Percentiles rank a stretch among this genome's conserved stretches.
These are phyloP conservation scores for Misgurnus anguillicaudatus DNA, from an alignment of 2,113 vertebrate species.

Conservation along the genomic window DNA sequence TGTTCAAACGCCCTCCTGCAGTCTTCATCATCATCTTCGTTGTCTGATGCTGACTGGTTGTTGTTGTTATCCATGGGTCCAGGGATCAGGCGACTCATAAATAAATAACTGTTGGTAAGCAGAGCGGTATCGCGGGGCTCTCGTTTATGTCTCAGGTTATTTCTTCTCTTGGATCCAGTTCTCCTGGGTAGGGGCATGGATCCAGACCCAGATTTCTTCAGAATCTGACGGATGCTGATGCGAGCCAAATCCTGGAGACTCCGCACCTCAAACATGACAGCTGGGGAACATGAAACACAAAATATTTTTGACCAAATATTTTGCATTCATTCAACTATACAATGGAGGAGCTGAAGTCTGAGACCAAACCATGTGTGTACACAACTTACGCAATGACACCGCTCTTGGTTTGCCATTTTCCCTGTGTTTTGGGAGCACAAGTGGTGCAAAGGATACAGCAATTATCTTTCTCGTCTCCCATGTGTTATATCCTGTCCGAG, in stretches of 20 bases:
- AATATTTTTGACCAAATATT: neutral
- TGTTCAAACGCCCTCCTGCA: slow-evolving; percentile 41
- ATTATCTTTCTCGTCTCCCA: slow-evolving; percentile 91
- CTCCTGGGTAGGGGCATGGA: slow-evolving; percentile 54
- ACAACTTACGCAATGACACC: slow-evolving; percentile 83
- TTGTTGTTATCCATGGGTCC: slow-evolving; percentile 79
- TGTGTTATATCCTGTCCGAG: slow-evolving; percentile 80
- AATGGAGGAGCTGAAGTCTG: neutral
- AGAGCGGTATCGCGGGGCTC: slow-evolving; percentile 80
- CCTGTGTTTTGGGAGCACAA: slow-evolving; percentile 79
- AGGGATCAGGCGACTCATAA: slow-evolving; percentile 81
- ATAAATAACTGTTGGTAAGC: slow-evolving; percentile 84
- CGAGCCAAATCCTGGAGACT: slow-evolving; percentile 86
- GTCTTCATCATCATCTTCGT: slow-evolving; percentile 68
- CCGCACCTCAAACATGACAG: slow-evolving; percentile 80
- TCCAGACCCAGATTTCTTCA: slow-evolving; percentile 75
- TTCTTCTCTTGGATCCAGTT: slow-evolving; percentile 48
- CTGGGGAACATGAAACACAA: slow-evolving; percentile 14
- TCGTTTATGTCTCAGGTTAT: slow-evolving; percentile 71
- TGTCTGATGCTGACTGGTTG: slow-evolving; percentile 70
- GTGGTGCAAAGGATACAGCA: slow-evolving; percentile 87
- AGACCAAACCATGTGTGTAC: neutral
- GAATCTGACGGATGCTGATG: slow-evolving; percentile 80
- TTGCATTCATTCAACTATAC: neutral
- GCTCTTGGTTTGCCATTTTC: slow-evolving; percentile 75